Evolutionary conservation across 2,797 vertebrate species (phyloP).

Genomic region (Podarcis lilfordi): DNA sequence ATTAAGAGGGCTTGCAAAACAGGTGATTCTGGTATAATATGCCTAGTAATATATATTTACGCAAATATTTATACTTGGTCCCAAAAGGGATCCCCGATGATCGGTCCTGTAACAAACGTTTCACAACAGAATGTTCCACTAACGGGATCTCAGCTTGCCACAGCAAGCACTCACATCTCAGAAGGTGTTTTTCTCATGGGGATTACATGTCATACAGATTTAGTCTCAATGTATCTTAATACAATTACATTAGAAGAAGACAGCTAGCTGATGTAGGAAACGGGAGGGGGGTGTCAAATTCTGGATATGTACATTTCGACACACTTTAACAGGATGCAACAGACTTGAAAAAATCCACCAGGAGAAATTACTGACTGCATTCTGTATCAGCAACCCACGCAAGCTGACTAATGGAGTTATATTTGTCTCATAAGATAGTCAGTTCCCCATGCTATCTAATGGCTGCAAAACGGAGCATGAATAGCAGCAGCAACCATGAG

Average conservation of each 20-base stretch:
- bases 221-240: slow-evolving; percentile 57
- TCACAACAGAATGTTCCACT: background rate
- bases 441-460: slow-evolving; percentile 64
- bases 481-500: slow-evolving; percentile 58
- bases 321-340: slow-evolving; percentile 70
- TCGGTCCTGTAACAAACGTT: background rate
- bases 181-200: slow-evolving; percentile 50
- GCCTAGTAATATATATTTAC: background rate
- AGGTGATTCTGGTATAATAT: background rate
- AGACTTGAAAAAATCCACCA: slow-evolving; percentile 60
- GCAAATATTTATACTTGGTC: background rate
- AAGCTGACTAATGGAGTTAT: slow-evolving; percentile 75
- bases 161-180: slow-evolving; percentile 47
- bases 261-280: slow-evolving; percentile 59
- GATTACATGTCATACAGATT: slow-evolving; percentile 54
- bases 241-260: slow-evolving; percentile 64
- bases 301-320: slow-evolving; percentile 63
- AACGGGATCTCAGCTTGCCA: slow-evolving; percentile 52
- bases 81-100: background rate
- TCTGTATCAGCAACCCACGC: slow-evolving; percentile 71
- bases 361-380: slow-evolving; percentile 70
- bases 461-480: slow-evolving; percentile 67
- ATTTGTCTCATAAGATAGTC: slow-evolving; percentile 66
- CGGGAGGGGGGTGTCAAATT: slow-evolving; percentile 52
- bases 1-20: background rate